Conservation (phyloP, 2,113 vertebrate genomes). For the Calyptomena viridis region DNA sequence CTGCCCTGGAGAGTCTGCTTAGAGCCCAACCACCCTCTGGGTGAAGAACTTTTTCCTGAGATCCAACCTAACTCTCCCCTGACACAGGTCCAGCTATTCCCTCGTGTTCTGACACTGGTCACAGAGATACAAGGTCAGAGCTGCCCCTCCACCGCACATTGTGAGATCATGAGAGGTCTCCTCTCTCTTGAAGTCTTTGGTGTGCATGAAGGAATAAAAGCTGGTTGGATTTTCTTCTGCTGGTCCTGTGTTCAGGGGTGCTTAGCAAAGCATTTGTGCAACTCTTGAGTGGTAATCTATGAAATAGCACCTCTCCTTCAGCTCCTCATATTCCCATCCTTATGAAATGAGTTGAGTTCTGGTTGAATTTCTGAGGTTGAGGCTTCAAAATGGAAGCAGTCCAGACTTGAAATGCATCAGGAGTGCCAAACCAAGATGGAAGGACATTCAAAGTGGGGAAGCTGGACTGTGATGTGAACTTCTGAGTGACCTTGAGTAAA, state of each 20-base stretch:
- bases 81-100: not conserved
- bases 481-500: slow-evolving; percentile 4
- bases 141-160: not conserved
- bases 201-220: not conserved
- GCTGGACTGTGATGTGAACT: not conserved
- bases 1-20: not conserved
- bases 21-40: accelerated
- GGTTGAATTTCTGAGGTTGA: not conserved
- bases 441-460: not conserved
- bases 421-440: not conserved
- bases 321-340: not conserved
- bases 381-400: not conserved
- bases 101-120: not conserved
- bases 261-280: not conserved
- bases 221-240: not conserved
- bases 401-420: not conserved
- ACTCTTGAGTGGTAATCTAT: not conserved
- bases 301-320: not conserved
- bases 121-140: not conserved
- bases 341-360: not conserved
- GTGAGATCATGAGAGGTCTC: accelerated
- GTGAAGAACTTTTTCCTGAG: not conserved
- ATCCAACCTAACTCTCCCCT: not conserved
- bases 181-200: not conserved
- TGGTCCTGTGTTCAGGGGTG: not conserved